phyloP scores from a whole-genome alignment of 2,888 invertebrate species.

The Caprella mutica region DNA sequence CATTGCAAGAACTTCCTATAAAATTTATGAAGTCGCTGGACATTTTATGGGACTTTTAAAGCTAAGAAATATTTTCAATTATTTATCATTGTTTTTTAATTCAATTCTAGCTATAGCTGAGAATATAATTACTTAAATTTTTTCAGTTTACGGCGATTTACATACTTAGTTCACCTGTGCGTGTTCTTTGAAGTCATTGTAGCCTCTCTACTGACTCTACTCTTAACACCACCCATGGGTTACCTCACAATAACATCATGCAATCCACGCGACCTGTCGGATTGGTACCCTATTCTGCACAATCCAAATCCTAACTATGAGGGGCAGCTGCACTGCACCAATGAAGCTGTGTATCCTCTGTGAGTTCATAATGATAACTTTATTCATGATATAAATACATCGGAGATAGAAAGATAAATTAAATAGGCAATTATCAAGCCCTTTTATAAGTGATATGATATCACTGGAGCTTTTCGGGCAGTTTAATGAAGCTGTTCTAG shows the following conservation, averaged over 20 bases:
- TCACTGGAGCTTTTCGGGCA: too few relatives aligned
- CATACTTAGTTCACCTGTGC: constrained; percentile 56
- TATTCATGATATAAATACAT: background rate
- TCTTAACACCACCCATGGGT: constrained; percentile 72
- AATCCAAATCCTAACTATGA: constrained; percentile 91
- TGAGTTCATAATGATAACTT: constrained; percentile 46
- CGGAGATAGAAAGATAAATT: too few relatives aligned
- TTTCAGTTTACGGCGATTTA: background rate
- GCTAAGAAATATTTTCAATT: too few relatives aligned
- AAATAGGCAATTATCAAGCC: too few relatives aligned
- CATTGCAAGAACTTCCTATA: too few relatives aligned
- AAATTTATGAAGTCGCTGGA: too few relatives aligned
- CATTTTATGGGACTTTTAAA: too few relatives aligned
- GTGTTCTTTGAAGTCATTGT: constrained; percentile 68
- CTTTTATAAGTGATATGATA: too few relatives aligned
- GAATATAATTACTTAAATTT: background rate
- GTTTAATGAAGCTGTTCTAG: too few relatives aligned
- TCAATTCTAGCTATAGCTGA: too few relatives aligned
- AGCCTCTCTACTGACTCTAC: constrained; percentile 62
- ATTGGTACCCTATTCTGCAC: constrained; percentile 92
- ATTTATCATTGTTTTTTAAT: too few relatives aligned
- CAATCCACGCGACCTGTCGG: constrained; percentile 53
- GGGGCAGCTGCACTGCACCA: constrained; percentile 78
- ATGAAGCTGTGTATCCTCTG: constrained; percentile 96
- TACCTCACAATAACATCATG: constrained; percentile 51